These are phyloP conservation scores for Balaeniceps rex DNA, from an alignment of 2,113 vertebrate genomes.

Conservation along the genomic window DNA sequence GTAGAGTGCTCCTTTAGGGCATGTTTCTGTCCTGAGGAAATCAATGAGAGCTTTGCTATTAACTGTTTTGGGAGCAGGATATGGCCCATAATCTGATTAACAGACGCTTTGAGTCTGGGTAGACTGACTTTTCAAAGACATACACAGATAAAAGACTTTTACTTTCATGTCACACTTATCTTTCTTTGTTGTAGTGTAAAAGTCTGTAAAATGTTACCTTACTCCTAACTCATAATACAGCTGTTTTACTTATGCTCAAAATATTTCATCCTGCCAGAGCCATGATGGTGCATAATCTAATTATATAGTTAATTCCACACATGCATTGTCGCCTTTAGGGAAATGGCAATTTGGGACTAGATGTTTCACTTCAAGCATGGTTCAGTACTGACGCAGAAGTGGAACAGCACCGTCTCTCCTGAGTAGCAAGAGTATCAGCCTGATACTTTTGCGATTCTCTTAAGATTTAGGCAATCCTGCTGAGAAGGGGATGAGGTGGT, in stretches of 20 bases:
- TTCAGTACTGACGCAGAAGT: neutral
- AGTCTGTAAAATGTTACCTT: slow-evolving; percentile 57
- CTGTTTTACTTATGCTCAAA: slow-evolving; percentile 50
- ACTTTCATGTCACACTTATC: slow-evolving; percentile 53
- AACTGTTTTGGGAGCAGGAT: slow-evolving; percentile 43
- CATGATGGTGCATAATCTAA: slow-evolving; percentile 32
- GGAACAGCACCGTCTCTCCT: neutral
- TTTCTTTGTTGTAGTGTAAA: slow-evolving; percentile 53
- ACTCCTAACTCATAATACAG: slow-evolving; percentile 42
- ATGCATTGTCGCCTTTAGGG: slow-evolving; percentile 3
- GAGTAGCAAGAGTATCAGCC: neutral
- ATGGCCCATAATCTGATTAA: slow-evolving; percentile 61
- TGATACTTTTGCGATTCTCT: neutral
- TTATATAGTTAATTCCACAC: slow-evolving; percentile 56
- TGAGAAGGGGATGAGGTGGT: neutral
- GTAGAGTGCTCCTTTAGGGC: neutral
- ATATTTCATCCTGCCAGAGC: slow-evolving; percentile 28
- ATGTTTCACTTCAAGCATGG: slow-evolving; percentile 20
- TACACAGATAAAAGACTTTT: slow-evolving; percentile 53
- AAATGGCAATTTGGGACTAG: slow-evolving; percentile 34
- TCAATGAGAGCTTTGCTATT: slow-evolving; percentile 25
- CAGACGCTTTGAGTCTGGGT: slow-evolving; percentile 31
- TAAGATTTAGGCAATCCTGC: neutral
- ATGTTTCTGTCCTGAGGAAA: slow-evolving; percentile 43
- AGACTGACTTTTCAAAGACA: slow-evolving; percentile 51